Evolutionary conservation across 2,888 invertebrate genomes (phyloP).

Genomic region (Pachycephus smyrnensis): DNA sequence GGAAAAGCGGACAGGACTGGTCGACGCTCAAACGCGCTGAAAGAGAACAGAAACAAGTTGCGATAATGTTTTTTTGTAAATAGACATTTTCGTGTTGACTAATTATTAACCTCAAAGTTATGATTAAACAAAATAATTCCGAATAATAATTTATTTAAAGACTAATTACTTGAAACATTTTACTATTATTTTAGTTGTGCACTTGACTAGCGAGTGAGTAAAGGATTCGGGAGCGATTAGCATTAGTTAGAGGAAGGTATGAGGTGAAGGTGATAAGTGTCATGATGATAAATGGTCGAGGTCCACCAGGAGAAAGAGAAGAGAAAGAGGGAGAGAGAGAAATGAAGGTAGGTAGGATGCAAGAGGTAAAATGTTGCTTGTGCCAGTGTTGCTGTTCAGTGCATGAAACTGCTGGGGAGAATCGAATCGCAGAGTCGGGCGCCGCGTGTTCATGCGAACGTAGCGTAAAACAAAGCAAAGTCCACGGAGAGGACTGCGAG

Average conservation of each 20-base stretch:
- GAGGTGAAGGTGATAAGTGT: not conserved
- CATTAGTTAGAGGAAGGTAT: not conserved
- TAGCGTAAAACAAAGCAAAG: constrained; percentile 20
- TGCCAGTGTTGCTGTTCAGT: not conserved
- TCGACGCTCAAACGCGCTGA: not conserved
- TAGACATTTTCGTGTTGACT: not conserved
- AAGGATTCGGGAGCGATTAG: not conserved
- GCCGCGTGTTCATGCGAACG: constrained; percentile 12
- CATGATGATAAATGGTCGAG: not conserved
- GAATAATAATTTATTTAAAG: not conserved
- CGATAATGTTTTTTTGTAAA: not conserved
- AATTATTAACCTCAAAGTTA: not conserved
- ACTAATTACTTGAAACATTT: not conserved
- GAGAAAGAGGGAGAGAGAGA: not conserved
- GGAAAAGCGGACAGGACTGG: not conserved
- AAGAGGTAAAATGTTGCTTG: not conserved
- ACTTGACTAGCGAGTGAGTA: not conserved
- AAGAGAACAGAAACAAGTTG: not conserved
- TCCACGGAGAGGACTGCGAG: constrained; percentile 21
- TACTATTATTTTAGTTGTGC: not conserved
- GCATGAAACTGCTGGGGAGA: not conserved
- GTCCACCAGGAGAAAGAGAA: not conserved
- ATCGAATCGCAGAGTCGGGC: constrained; percentile 6
- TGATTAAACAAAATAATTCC: not conserved
- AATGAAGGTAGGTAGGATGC: not conserved